phyloP scores from a whole-genome alignment of 2,113 vertebrate genomes.

The Phocoena phocoena region DNA sequence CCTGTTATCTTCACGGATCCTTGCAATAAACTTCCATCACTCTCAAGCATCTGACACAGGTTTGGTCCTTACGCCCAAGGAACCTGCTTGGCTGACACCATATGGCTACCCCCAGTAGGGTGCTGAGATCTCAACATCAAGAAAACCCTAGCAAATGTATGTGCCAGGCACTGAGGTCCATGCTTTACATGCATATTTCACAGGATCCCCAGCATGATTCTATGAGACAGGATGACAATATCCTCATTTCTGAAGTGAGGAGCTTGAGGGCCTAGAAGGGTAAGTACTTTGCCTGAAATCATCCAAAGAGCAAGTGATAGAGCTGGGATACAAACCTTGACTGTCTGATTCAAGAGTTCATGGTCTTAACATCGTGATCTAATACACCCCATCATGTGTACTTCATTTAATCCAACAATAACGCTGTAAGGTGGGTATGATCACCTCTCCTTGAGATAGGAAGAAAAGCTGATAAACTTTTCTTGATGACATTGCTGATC shows the following conservation, averaged over 20 bases:
- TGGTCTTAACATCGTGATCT: neutral
- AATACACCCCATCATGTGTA: neutral
- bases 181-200: neutral
- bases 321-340: neutral
- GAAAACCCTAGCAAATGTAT: neutral
- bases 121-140: neutral
- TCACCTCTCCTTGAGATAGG: neutral
- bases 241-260: neutral
- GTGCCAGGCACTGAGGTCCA: neutral
- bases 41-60: neutral
- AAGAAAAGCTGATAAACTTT: neutral
- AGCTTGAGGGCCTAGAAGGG: neutral
- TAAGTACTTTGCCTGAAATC: neutral
- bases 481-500: neutral
- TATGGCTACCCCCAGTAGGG: neutral
- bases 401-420: neutral
- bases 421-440: neutral
- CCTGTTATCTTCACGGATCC: neutral
- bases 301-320: neutral
- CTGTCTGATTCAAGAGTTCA: neutral
- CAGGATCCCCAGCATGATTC: neutral
- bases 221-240: neutral
- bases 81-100: neutral
- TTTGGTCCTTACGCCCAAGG: neutral
- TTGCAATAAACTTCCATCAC: neutral